These are phyloP conservation scores for Callyntrura sp. DNA, from an alignment of 2,888 invertebrate species.

Conservation along the genomic window DNA sequence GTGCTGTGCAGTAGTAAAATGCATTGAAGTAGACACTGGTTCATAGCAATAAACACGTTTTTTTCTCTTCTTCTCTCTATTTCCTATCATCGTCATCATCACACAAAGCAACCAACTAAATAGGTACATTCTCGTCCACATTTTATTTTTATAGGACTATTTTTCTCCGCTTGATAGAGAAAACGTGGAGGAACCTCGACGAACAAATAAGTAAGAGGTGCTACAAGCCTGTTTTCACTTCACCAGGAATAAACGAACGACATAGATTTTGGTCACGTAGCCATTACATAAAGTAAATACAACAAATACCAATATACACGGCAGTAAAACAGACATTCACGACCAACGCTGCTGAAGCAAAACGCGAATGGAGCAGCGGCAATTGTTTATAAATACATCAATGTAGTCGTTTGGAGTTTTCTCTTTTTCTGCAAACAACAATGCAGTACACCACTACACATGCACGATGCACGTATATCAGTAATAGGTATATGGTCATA, in stretches of 20 bases:
- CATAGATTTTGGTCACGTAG: constrained; percentile 64
- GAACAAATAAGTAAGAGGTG: constrained; percentile 39
- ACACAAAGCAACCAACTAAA: constrained; percentile 9
- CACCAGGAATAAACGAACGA: constrained; percentile 36
- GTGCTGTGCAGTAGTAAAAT: background rate
- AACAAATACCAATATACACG: constrained; percentile 26
- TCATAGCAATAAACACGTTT: constrained; percentile 42
- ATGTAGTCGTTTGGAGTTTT: constrained; percentile 54
- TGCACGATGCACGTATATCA: too few relatives aligned
- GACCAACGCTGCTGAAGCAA: constrained; percentile 8
- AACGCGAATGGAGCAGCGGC: background rate
- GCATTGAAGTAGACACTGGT: background rate
- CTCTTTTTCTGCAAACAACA: constrained; percentile 7
- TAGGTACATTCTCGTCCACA: background rate
- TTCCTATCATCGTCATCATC: constrained; percentile 33
- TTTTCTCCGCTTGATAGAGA: background rate
- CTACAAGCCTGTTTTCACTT: constrained; percentile 41
- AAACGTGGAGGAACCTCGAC: constrained; percentile 6
- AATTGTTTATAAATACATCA: constrained; percentile 48
- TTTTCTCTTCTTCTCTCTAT: constrained; percentile 14
- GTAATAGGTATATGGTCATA: too few relatives aligned
- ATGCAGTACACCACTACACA: too few relatives aligned
- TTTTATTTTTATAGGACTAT: background rate
- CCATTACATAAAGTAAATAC: constrained; percentile 53
- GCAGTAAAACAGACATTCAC: constrained; percentile 33